A percentile compares a stretch with the other conserved stretches of the same genome.
Evolutionary conservation across 30 jellyfish, hydroid and myxozoan genomes (phyloP).

Genomic region (Aurelia sp.): DNA sequence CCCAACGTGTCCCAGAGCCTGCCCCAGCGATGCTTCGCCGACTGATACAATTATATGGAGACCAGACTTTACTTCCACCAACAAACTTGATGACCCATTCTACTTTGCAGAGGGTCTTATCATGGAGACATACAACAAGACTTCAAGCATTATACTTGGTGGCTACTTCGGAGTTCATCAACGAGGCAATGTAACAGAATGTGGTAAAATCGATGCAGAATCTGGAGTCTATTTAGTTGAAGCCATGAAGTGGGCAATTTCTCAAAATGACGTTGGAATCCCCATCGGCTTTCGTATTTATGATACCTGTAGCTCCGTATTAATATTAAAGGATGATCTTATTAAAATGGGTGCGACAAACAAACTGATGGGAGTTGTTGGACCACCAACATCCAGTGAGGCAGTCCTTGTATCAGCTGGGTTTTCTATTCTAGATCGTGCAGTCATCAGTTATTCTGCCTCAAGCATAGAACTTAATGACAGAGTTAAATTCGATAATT

Average conservation of each 20-base stretch:
- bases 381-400: slow-evolving; percentile 57
- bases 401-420: slow-evolving; percentile 21
- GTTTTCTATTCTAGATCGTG: not conserved
- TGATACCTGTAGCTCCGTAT: not conserved
- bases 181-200: no score
- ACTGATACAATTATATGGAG: no score
- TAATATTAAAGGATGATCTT: not conserved
- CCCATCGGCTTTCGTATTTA: not conserved
- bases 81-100: no score
- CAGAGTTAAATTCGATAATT: slow-evolving; percentile 16
- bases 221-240: not conserved
- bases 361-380: slow-evolving; percentile 23
- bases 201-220: no score
- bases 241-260: not conserved
- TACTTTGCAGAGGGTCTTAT: no score
- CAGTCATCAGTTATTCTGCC: slow-evolving; percentile 50
- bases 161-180: no score
- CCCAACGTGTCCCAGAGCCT: no score
- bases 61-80: no score
- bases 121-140: no score
- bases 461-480: slow-evolving; percentile 40
- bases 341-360: not conserved
- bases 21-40: no score
- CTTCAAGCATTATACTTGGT: no score
- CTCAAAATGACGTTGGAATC: not conserved